A percentile compares a stretch with the other conserved stretches of the same genome.
Conservation (phyloP, 2,797 vertebrate genomes). For the Gallinago solitaria region DNA sequence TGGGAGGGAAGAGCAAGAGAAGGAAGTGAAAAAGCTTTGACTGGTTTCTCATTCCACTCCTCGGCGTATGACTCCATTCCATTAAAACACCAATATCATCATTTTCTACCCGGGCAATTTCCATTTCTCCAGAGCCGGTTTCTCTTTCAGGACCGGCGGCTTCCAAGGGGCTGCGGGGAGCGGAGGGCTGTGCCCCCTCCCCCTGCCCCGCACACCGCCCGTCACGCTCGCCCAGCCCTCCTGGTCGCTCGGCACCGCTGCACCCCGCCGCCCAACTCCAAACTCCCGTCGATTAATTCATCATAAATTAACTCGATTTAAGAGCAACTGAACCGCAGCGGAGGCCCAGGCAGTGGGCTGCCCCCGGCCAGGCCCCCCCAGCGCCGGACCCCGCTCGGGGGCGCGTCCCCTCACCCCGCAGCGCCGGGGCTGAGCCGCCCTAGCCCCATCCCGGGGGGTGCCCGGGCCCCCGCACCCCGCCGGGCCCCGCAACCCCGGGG, state of each 20-base stretch:
- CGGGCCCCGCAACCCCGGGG: background rate
- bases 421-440: background rate
- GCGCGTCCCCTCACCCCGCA: fast-evolving
- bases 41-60: background rate
- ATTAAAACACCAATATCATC: background rate
- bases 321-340: too few relatives aligned
- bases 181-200: background rate
- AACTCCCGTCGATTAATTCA: background rate
- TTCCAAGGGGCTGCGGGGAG: too few relatives aligned
- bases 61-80: background rate
- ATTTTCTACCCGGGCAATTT: background rate
- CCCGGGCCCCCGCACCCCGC: background rate
- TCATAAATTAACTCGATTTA: background rate
- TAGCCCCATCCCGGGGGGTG: background rate
- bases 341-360: background rate
- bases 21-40: background rate
- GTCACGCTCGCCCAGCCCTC: background rate
- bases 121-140: background rate
- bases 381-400: fast-evolving
- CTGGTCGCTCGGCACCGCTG: fast-evolving
- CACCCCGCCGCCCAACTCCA: background rate
- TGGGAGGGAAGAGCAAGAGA: background rate
- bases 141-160: background rate
- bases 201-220: background rate
- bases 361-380: background rate